phyloP scores from a whole-genome alignment of 2,888 invertebrate species.

The Bugulina stolonifera region DNA sequence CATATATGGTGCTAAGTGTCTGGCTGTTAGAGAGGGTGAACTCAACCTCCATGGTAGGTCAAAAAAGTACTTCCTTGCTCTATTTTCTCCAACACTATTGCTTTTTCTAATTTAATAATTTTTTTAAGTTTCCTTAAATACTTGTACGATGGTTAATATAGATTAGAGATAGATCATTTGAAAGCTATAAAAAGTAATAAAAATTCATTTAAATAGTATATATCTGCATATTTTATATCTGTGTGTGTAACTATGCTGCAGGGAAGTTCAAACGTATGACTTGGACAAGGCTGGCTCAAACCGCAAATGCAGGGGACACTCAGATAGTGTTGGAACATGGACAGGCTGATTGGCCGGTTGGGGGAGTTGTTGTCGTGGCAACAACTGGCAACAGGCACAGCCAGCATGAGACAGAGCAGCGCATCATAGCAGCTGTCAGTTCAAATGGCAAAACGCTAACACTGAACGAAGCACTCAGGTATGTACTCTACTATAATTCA shows the following conservation, averaged over 20 bases:
- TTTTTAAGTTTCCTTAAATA: too few species aligned
- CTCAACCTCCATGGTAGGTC: constrained; percentile 29
- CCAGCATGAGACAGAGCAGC: constrained; percentile 20
- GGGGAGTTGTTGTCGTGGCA: constrained; percentile 13
- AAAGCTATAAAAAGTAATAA: too few species aligned
- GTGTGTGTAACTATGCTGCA: too few species aligned
- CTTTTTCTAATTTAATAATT: too few species aligned
- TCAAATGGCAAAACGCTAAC: constrained; percentile 14
- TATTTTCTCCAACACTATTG: too few species aligned
- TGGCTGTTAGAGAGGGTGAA: constrained; percentile 30
- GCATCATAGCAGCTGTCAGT: neutral
- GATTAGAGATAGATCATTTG: too few species aligned
- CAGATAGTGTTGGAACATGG: constrained; percentile 18
- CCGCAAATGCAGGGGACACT: constrained; percentile 35
- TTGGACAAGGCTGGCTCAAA: constrained; percentile 39
- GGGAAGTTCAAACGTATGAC: constrained; percentile 37
- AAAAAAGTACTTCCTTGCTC: too few species aligned
- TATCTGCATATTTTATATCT: too few species aligned
- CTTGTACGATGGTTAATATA: too few species aligned
- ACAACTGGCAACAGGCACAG: constrained; percentile 19
- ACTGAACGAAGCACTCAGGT: constrained; percentile 28
- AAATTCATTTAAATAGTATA: too few species aligned
- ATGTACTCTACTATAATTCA: too few species aligned
- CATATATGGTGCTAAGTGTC: constrained; percentile 30
- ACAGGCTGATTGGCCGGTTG: constrained; percentile 16